phyloP scores from a whole-genome alignment of 2,113 vertebrate species.

The Podilymbus podiceps region DNA sequence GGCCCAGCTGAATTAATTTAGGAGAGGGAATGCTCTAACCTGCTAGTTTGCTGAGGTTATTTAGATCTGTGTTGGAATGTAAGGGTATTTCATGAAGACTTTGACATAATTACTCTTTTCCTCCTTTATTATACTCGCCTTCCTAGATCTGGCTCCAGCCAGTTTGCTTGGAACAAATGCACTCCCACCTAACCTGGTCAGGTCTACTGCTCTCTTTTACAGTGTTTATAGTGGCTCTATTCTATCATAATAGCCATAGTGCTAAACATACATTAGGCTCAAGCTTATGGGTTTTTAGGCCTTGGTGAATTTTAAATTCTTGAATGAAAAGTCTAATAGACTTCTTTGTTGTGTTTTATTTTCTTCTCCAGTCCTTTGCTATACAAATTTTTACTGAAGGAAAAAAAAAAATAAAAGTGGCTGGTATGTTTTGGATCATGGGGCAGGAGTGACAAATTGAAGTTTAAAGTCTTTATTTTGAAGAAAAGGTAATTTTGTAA shows the following conservation, averaged over 20 bases:
- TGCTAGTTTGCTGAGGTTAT: neutral
- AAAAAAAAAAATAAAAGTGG: neutral
- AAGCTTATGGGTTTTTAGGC: neutral
- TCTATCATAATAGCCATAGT: neutral
- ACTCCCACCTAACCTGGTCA: constrained; percentile 6
- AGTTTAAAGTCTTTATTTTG: neutral
- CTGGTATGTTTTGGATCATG: neutral
- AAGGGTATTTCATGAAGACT: neutral
- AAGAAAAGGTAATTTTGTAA: neutral
- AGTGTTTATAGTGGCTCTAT: constrained; percentile 1
- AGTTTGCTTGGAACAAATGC: constrained; percentile 76
- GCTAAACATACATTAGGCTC: neutral
- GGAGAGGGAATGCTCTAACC: neutral
- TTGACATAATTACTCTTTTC: constrained; percentile 47
- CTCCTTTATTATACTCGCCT: constrained; percentile 71
- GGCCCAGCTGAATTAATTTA: constrained; percentile 9
- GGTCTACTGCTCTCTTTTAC: constrained; percentile 4
- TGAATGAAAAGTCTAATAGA: neutral
- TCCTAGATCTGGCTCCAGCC: constrained; percentile 77
- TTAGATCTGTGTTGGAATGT: constrained; percentile 30
- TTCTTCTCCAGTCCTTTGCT: neutral
- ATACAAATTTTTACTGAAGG: neutral
- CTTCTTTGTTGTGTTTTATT: neutral
- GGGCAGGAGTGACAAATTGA: neutral
- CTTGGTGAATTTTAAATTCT: neutral